Conservation (phyloP, 2,888 invertebrate species). For the Mayetiola destructor region DNA sequence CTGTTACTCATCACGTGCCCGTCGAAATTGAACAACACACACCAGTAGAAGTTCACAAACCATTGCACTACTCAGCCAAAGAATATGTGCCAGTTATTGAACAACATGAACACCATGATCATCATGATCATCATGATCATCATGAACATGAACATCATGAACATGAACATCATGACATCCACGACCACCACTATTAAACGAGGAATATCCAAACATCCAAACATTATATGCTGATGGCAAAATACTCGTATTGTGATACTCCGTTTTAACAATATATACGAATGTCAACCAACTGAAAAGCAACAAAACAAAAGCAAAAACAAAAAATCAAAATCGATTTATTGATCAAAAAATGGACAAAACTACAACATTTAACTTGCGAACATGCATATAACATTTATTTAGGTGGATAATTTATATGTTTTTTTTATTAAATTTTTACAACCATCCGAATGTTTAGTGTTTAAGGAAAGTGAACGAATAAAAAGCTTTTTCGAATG, state of each 20-base stretch:
- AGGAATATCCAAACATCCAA: background rate
- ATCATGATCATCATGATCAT: conserved; percentile 39
- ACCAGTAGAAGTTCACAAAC: conserved; percentile 47
- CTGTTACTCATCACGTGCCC: conserved; percentile 47
- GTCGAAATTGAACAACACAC: conserved; percentile 51
- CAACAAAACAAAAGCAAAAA: background rate
- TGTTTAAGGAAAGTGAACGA: background rate
- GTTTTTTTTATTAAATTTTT: too few relatives aligned
- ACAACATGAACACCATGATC: conserved; percentile 38
- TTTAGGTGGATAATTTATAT: background rate
- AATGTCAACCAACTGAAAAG: too few relatives aligned
- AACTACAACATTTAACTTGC: background rate
- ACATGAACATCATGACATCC: conserved; percentile 29
- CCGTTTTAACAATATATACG: background rate
- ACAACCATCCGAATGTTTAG: conserved; percentile 3
- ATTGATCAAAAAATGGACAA: too few relatives aligned
- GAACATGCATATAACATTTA: conserved; percentile 2
- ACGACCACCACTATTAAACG: conserved; percentile 15
- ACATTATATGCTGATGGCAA: background rate
- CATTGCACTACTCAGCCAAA: conserved; percentile 37
- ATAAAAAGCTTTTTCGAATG: too few relatives aligned
- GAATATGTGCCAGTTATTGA: conserved; percentile 39
- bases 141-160: conserved; percentile 24
- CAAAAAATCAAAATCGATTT: background rate
- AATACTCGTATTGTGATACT: conserved; percentile 7